Percentiles rank a stretch among this genome's conserved stretches.
phyloP scores from a whole-genome alignment of 2,113 vertebrate species.

The Lates calcarifer region DNA sequence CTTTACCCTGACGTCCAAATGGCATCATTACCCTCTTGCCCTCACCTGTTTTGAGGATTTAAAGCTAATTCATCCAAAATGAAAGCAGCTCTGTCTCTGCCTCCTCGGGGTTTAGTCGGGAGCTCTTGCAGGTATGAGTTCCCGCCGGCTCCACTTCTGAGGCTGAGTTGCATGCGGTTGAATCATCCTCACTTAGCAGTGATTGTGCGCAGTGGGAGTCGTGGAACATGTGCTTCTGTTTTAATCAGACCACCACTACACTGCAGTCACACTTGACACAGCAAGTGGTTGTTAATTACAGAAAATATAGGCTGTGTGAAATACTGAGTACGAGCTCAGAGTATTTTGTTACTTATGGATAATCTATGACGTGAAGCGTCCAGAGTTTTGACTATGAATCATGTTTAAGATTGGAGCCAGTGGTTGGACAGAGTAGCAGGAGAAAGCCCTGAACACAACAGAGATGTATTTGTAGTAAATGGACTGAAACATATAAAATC shows the following conservation, averaged over 20 bases:
- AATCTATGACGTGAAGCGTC: neutral
- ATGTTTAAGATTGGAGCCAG: no score
- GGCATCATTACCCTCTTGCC: conserved; percentile 52
- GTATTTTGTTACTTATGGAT: conserved; percentile 13
- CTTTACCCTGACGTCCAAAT: conserved; percentile 44
- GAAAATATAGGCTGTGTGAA: conserved; percentile 21
- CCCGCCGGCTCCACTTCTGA: conserved; percentile 21
- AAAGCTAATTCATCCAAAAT: conserved; percentile 54
- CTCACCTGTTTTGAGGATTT: conserved; percentile 53
- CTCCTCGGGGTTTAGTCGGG: conserved; percentile 30
- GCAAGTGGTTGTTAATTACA: conserved; percentile 48
- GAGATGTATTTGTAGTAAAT: no score
- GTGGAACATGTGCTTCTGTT: conserved; percentile 47
- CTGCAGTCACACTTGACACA: conserved; percentile 47
- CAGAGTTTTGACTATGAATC: no score
- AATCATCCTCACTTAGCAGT: conserved; percentile 67
- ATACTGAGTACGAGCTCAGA: conserved; percentile 1
- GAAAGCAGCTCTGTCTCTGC: conserved; percentile 21
- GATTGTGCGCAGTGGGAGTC: conserved; percentile 58
- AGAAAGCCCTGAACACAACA: no score
- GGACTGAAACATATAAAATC: no score
- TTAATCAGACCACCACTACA: conserved; percentile 63
- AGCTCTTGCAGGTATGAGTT: conserved; percentile 45
- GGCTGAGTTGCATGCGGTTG: conserved; percentile 63
- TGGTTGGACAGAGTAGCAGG: no score